Evolutionary conservation across 1,140 invertebrate species (phyloP), one percentile per base, ranked within the genome.

Genomic region (Venturia canescens): DNA sequence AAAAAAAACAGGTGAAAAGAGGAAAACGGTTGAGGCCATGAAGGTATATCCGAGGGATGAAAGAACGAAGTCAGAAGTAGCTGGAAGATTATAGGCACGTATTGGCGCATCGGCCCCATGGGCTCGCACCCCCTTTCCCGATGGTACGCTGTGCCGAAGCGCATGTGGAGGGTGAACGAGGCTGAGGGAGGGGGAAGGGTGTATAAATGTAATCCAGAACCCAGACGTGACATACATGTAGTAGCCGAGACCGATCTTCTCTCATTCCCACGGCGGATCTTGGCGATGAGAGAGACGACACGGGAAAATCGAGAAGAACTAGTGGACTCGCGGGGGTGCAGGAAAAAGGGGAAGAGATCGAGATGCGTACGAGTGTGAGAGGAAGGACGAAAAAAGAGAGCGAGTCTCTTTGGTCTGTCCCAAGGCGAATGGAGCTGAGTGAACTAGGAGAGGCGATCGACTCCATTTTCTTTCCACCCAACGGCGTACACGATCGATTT

Each of bases 191-290:
- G n/a, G n/a, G n/a, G n/a, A 69, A 48, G 82, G 84, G 80, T 84
- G 83, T 89, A 89, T 89, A 89, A 89, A 89, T 89, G 88, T 89
- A 89, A 89, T 89, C 87, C 88, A 89, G 88, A 89, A 88, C 84
- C 84, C 84, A 84, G 83, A 89, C 88, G 88, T 89, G 88, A 89
- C 88, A 85, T 86, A 89, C 88, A 89, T 89, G 88, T 89, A 88
- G 85, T 84, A 86, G 84, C 77, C 85, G 78, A 81, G 82, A 67
- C 57, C 72, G 69, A 23, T 82, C 80, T 67, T 78, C 78, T 75
- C 72, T 75, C 72, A n/a, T 16, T 57, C 72, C 26, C 50, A 48
- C 72, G 34, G 16, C 70, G 77, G 80, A 63, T 75, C 78, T 82
- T 81, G 66, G 83, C 75, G 53, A 31, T n/a, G n/a, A 71, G 80